Evolutionary conservation across 1,140 invertebrate species (phyloP), one percentile per base, ranked within the genome.

Genomic region (Idris sp.): DNA sequence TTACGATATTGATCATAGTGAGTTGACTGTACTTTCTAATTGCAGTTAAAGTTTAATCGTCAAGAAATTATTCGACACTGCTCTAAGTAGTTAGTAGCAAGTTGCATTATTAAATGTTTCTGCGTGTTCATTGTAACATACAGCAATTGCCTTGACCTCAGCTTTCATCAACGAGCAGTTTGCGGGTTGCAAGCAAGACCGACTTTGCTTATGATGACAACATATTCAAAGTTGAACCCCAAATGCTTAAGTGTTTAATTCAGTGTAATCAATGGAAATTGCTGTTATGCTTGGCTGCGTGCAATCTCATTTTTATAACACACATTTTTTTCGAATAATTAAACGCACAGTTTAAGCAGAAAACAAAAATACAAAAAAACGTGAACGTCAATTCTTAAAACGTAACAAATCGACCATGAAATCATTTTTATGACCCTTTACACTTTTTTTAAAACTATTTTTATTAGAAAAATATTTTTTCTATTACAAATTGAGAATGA

Each of bases 111-210:
- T 30, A 58, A 35, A 30, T 44, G 40, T 58, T 58, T 15, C 38
- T 33, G 8, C 16, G 18, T 44, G 53, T 44, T 44, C 53, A 35
- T 58, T 58, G 35, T 58, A 58, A 58, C 44, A 18, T 30, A 15
- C 28, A 10, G 40, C 40, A 58, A 58, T 58, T 58, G 53, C 40
- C 53, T 59, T 38, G 54, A 46, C 54, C 54, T 28, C 30, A 36
- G 14, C 22, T 15, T 10, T 28, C 40, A 46, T 59, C 41, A 59
- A 46, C 46, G 54, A 19, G 36, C 36, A 59, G 54, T 59, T 59
- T 59, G 54, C 14, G 54, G n/a, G 54, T 46, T 46, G 13, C 31
- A 28, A 46, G 54, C 30, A 46, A 44, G 31, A 46, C 26, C 25
- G 41, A 46, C 36, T 59, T 46, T 46, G 35, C 16, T 31, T 61